Evolutionary conservation across 2,888 invertebrate species (phyloP), one percentile per base, ranked within the genome.

Genomic region (Lepidochitona cinerea): DNA sequence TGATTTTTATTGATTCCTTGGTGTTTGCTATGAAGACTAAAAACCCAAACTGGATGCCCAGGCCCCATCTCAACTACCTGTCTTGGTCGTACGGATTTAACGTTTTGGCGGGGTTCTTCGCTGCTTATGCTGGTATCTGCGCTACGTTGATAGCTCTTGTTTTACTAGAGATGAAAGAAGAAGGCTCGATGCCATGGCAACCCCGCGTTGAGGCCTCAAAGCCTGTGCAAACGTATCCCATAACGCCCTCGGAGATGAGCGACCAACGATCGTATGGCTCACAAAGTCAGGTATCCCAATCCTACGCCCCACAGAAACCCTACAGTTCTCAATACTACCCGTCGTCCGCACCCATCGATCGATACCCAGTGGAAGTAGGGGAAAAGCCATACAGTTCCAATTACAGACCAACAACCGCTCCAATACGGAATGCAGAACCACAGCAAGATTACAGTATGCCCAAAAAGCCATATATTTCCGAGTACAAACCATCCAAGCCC

Each of bases 71-170:
- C 90, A 98, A 98, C 91, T 98, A 96, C 92, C 94, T 98, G 80
- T 97, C 97, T 2, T 98, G 97, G 96, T 97, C 97, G 0, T 98
- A 96, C 88, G 95, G 95, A 0, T 91, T 98, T 49, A 97, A 96
- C 36, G 95, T 68, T 94, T 92, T 97, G 52, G 94, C 97, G 0
- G 85, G 87, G 3, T 87, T 91, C 78, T 83, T 87, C 72, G 81
- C 84, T 3, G 80, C 89, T 23, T 89, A 90, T 75, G 85, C 86
- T 3, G 85, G 86, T 52, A 89, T 90, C 74, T 80, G 82, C 36
- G 53, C 83, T n/a, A 85, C 86, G 70, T 78, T 87, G 68, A 81
- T 80, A 59, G 83, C 81, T 5, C 83, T 85, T 52, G 79, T 85
- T 32, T 77, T 80, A 65, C 77, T 75, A 65, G 79, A 49, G 23